Base-by-base conservation (phyloP, 1,140 invertebrate species). In the Heliconius hewitsoni region DNA sequence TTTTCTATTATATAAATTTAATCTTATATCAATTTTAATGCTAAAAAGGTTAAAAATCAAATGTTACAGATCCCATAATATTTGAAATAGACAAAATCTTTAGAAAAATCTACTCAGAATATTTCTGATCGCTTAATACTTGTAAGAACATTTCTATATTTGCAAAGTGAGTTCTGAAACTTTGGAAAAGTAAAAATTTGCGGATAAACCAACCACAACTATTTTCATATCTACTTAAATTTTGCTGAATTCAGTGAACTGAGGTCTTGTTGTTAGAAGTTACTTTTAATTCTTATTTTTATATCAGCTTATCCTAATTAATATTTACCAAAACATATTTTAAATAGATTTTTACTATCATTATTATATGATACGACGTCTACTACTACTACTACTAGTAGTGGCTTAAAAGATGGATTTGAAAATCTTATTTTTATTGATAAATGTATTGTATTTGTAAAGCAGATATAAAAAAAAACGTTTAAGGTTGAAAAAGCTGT, bases 211-310 rank as follows among this genome's bases (percentile, higher is more conserved):
- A 76, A 55, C 74, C 60, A 60, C 30, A 76, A 76, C 39, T 76
- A 76, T 76, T 76, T 76, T 71, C 60, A 76, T 76, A 39, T 76
- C 74, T 46, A 76, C 74, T 71, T 70, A 50, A 76, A 71, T 76
- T 76, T 76, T 76, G 66, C 74, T 70, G 74, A 70, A 42, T 76
- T 76, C 60, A 71, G 23, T 46, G 60, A 76, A 66, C n/a, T 57
- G 55, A n/a, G 23, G 23, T 27, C 8, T 27, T 66, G 55, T 66
- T 66, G 13, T 66, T 30, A 66, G 23, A 66, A 27, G 60, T 66
- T 66, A 66, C 23, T 16, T 66, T 66, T 27, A 27, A 13, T 66
- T 66, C 16, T 11, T 27, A 27, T 4, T 66, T 66, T 16, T 13
- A 66, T 27, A 8, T 23, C 11, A 11, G 57, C 23, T 66, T 30